A percentile compares a stretch with the other conserved stretches of the same genome.
Conservation (phyloP, 2,113 vertebrate genomes). For the Macrotus californicus region DNA sequence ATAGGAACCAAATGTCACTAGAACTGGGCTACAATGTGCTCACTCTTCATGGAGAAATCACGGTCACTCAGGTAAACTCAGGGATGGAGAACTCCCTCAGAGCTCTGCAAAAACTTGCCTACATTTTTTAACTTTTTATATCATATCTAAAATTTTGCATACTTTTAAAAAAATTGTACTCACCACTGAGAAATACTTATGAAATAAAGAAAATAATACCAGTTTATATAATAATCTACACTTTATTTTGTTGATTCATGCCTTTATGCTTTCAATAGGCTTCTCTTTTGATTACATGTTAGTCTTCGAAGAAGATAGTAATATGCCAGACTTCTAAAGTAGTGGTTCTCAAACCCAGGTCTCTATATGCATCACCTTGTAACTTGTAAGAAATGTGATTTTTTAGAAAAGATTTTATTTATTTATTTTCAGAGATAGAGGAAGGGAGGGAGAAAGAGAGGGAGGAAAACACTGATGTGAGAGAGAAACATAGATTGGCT, state of each 20-base stretch:
- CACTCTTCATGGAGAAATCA: conserved; percentile 22
- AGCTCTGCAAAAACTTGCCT: neutral
- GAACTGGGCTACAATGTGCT: neutral
- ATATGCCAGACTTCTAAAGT: neutral
- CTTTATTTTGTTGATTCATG: neutral
- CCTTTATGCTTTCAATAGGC: neutral
- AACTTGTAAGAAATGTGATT: neutral
- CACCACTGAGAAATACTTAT: neutral
- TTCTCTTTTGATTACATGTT: neutral
- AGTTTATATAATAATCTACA: neutral
- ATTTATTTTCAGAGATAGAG: no score
- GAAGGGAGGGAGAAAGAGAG: no score
- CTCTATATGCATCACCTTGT: neutral
- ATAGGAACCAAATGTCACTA: neutral
- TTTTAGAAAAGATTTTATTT: neutral
- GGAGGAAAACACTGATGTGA: no score
- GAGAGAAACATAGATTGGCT: no score
- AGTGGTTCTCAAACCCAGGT: neutral
- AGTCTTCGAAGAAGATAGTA: neutral
- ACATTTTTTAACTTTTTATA: neutral
- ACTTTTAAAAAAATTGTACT: neutral
- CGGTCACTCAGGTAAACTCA: neutral
- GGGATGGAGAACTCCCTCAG: neutral
- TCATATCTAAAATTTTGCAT: neutral
- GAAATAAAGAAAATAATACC: neutral